A percentile compares a stretch with the other conserved stretches of the same genome.
Conservation (phyloP, 2,888 invertebrate species). For the Torymus auratus region DNA sequence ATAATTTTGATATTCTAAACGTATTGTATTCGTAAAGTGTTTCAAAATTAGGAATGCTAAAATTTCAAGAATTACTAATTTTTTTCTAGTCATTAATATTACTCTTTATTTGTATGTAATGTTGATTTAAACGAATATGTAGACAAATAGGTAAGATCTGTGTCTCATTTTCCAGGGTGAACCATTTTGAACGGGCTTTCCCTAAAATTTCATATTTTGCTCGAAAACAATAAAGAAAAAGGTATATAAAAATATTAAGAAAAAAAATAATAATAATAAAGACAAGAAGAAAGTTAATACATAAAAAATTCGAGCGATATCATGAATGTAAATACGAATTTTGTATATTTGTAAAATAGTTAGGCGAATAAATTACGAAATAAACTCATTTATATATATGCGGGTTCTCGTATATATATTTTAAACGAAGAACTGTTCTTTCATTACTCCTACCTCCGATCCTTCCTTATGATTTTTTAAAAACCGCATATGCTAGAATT, state of each 20-base stretch:
- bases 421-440: constrained; percentile 44
- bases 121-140: no score
- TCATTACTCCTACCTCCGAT: constrained; percentile 5
- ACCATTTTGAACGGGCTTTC: neutral
- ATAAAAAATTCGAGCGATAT: constrained; percentile 46
- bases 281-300: constrained; percentile 41
- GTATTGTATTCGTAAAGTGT: no score
- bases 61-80: no score
- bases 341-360: constrained; percentile 61
- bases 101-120: no score
- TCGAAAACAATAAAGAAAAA: constrained; percentile 41
- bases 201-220: constrained; percentile 47
- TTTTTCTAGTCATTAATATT: no score
- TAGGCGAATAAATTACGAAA: constrained; percentile 54
- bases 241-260: constrained; percentile 15
- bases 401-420: constrained; percentile 52
- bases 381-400: constrained; percentile 57
- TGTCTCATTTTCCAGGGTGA: neutral
- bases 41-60: no score
- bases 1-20: no score
- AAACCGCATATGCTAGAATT: no score
- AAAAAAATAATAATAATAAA: constrained; percentile 38
- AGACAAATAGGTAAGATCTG: neutral
- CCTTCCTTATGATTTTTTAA: neutral
- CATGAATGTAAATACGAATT: constrained; percentile 58